Evolutionary conservation across 2,797 vertebrate genomes (phyloP).

Genomic region (Champsocephalus gunnari): DNA sequence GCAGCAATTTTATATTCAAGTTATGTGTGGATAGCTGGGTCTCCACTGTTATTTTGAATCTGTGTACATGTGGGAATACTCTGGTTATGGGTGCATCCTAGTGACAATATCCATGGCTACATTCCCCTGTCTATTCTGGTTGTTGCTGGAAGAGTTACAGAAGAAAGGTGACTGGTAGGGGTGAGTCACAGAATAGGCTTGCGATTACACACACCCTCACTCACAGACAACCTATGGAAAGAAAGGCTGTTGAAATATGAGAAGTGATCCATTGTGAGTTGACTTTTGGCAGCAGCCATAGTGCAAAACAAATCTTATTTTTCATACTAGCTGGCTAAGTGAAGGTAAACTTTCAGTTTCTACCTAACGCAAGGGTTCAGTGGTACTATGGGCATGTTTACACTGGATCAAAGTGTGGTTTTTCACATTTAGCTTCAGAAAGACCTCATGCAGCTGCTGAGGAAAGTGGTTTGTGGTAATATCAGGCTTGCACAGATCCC

Average conservation of each 20-base stretch:
- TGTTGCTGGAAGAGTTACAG: constrained; percentile 52
- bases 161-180: constrained; percentile 44
- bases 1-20: constrained; percentile 20
- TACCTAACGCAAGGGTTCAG: not conserved
- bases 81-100: constrained; percentile 31
- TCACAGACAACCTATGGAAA: constrained; percentile 23
- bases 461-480: constrained; percentile 49
- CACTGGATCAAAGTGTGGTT: constrained; percentile 33
- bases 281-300: not conserved
- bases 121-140: constrained; percentile 62
- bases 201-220: constrained; percentile 20
- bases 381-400: constrained; percentile 21
- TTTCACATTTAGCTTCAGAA: constrained; percentile 41
- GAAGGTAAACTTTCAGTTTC: not conserved
- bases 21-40: constrained; percentile 6
- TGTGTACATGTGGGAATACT: constrained; percentile 33
- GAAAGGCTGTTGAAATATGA: constrained; percentile 42
- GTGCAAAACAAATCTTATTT: not conserved
- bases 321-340: not conserved
- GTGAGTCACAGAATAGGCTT: constrained; percentile 64
- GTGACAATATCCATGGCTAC: constrained; percentile 69
- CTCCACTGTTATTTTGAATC: constrained; percentile 40
- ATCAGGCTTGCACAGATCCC: constrained; percentile 26
- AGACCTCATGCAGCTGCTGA: constrained; percentile 25
- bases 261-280: constrained; percentile 19